Conservation (phyloP, 1,140 invertebrate genomes). For the Heliconius hermathena region DNA sequence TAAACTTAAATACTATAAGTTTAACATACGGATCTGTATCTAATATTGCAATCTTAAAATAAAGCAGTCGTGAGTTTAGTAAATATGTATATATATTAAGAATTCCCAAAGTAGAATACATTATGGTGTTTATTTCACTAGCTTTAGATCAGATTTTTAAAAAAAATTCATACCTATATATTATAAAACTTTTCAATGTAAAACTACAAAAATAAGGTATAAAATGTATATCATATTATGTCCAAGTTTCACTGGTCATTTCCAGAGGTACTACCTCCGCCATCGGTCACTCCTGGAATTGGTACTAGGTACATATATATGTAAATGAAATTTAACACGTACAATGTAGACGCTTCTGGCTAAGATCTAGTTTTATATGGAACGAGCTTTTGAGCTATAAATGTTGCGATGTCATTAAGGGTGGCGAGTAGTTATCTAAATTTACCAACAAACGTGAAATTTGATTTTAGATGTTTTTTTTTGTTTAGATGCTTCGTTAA, state of each 20-base stretch:
- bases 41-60: no score
- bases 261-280: neutral
- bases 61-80: no score
- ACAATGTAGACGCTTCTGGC: neutral
- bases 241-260: neutral
- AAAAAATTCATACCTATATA: no score
- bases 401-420: neutral
- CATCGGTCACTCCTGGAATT: neutral
- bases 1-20: no score
- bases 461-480: neutral
- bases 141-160: no score
- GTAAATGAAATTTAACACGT: neutral
- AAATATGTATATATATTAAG: no score
- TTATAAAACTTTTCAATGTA: no score
- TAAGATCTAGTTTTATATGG: neutral
- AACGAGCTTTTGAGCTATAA: constrained; percentile 12
- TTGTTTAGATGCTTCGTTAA: neutral
- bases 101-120: no score
- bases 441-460: neutral
- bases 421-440: neutral
- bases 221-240: no score
- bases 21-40: no score
- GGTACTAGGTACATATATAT: neutral
- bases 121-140: no score
- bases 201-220: no score